Conservation (phyloP, 2,113 vertebrate genomes). For the Passer montanus region DNA sequence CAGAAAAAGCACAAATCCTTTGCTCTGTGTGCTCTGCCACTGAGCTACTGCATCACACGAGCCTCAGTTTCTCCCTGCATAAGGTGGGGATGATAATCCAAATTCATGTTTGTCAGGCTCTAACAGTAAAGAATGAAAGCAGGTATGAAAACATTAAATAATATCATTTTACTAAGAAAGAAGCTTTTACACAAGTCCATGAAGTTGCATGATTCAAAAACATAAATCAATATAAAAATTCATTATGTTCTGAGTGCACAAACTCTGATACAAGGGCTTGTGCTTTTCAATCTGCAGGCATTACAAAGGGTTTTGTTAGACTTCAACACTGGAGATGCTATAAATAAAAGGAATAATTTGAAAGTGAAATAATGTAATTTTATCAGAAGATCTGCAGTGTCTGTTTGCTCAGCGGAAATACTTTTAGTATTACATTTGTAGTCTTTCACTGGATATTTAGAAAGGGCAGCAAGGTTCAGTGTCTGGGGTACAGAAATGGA, state of each 20-base stretch:
- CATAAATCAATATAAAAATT: background rate
- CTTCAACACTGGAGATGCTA: background rate
- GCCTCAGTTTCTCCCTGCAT: background rate
- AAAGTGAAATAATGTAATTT: background rate
- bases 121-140: background rate
- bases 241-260: background rate
- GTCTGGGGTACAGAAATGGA: background rate
- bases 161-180: background rate
- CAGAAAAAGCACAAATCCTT: background rate
- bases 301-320: background rate
- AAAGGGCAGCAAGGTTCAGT: constrained; percentile 10
- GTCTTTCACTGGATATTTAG: background rate
- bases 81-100: background rate
- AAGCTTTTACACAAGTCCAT: background rate
- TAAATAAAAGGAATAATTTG: background rate
- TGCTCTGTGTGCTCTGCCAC: background rate
- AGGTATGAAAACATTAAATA: background rate
- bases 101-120: background rate
- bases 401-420: constrained; percentile 36
- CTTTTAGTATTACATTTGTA: constrained; percentile 24
- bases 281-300: background rate
- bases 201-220: background rate
- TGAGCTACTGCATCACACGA: background rate
- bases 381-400: background rate
- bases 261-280: background rate